Base-by-base conservation (phyloP, 2,888 invertebrate genomes). In the Carabus problematicus region DNA sequence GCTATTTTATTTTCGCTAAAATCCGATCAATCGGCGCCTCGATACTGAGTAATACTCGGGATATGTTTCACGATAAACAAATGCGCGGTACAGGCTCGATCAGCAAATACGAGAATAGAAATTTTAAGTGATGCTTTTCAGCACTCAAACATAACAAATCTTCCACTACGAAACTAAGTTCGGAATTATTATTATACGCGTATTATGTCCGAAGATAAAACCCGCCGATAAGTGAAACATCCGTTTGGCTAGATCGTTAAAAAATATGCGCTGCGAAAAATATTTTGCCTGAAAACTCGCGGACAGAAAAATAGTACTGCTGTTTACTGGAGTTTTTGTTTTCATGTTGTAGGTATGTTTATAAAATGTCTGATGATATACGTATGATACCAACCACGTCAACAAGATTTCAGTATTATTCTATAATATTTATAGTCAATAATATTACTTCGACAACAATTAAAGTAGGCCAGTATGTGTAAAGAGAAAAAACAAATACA, bases 51-150 rank as follows among this genome's bases (percentile, higher is more conserved):
- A 19, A 14, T 52, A 52, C 19, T n/a, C 19, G 4, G 16, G n/a
- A n/a, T 52, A 19, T 52, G 52, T 52, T 52, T 52, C 9, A 16
- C 52, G 52, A 16, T 52, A 52, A 52, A 52, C 52, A 52, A 52
- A 52, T 52, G 12, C 52, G 16, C 6, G 29, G 29, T 29, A 29
- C 29, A 45, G 2, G 19, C 9, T 16, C 52, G 18, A 52, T 52
- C 18, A 11, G 55, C 42, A 43, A 60, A 60, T 62, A 62, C 66
- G 14, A 66, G 66, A 66, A 66, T 66, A 66, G 66, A 66, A 66
- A 66, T 59, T 66, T 66, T 66, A 66, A 66, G 66, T 66, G 66
- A 66, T 58, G 43, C 40, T 58, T 64, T 59, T 66, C 66, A 66
- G 49, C 66, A 66, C 29, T 45, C 9, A 29, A 2, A 29, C 2